phyloP scores from a whole-genome alignment of 2,113 vertebrate genomes.

The Dendropsophus ebraccatus region DNA sequence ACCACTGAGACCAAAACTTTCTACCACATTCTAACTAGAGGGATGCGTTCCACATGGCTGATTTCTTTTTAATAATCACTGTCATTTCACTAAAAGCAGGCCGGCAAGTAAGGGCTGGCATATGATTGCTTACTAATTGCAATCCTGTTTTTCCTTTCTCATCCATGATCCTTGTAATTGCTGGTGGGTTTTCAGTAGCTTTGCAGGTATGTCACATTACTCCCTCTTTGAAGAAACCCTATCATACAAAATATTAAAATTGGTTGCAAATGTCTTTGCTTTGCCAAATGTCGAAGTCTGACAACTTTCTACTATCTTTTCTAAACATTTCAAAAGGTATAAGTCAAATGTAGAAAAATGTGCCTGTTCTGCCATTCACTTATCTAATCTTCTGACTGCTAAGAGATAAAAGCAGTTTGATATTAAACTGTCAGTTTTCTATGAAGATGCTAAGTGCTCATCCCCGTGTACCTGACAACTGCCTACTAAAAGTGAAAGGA shows the following conservation, averaged over 20 bases:
- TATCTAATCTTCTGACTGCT: conserved; percentile 25
- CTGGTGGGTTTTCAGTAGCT: neutral
- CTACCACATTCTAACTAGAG: too few relatives aligned
- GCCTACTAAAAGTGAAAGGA: conserved; percentile 2
- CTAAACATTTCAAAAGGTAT: neutral
- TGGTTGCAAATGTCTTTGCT: neutral
- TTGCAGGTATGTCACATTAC: neutral
- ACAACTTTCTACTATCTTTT: neutral
- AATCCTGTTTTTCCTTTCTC: too few relatives aligned
- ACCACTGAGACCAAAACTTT: too few relatives aligned
- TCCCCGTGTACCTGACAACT: conserved; percentile 13
- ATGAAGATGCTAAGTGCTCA: conserved; percentile 35
- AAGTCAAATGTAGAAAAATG: neutral
- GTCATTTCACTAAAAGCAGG: too few relatives aligned
- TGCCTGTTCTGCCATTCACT: conserved; percentile 13
- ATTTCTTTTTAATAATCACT: too few relatives aligned
- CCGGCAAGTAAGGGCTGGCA: too few relatives aligned
- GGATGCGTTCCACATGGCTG: too few relatives aligned
- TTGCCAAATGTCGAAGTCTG: neutral
- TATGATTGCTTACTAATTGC: too few relatives aligned
- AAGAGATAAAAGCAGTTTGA: conserved; percentile 32
- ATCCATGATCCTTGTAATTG: neutral
- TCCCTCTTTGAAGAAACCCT: neutral
- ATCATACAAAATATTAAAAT: neutral
- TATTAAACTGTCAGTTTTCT: conserved; percentile 30